Base-by-base conservation (phyloP, 2,113 vertebrate genomes). In the Eleginops maclovinus region DNA sequence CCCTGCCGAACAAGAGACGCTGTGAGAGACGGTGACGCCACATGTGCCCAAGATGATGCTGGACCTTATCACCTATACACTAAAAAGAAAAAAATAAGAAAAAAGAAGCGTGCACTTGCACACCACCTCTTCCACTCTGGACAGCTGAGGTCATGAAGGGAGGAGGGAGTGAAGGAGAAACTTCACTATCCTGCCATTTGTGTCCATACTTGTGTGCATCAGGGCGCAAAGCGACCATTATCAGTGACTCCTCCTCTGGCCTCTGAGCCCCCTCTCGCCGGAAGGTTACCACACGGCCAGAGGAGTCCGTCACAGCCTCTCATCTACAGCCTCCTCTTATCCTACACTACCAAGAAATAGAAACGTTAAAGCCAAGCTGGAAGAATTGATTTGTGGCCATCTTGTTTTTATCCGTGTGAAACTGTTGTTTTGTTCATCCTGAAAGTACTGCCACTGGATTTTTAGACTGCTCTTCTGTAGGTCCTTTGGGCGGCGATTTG, bases 1-100 rank as follows among this genome's bases (percentile, higher is more conserved):
- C 53, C 94, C 94, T 0, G 91, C 95, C 0, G 96, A 97, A 79
- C 96, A 96, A 82, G 95, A 95, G 92, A 96, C 96, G 84, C 96
- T 97, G 94, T 97, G 90, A 93, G 83, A 83, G 87, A 81, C 75
- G 3, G 74, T 70, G 47, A 79, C 73, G 73, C 85, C 87, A 74
- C 50, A 67, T 70, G 91, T 85, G 91, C 89, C 88, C 86, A 88
- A 64, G 78, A 85, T 56, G 75, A 88, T 87, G 83, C 89, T 91
- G 88, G 90, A 90, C 85, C 89, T 90, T 82, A 68, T 80, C 85
- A 79, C 90, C 63, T 69, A 77, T 71, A 83, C 40, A 61, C 13
- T 24, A 24, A 58, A 72, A 9, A 55, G 1, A 58, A 19, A 36
- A 58, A 4, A 40, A 22, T 1, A 16, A 40, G 24, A 43, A 10